Evolutionary conservation across 2,888 invertebrate species (phyloP).

Genomic region (Steinernema scapterisci): DNA sequence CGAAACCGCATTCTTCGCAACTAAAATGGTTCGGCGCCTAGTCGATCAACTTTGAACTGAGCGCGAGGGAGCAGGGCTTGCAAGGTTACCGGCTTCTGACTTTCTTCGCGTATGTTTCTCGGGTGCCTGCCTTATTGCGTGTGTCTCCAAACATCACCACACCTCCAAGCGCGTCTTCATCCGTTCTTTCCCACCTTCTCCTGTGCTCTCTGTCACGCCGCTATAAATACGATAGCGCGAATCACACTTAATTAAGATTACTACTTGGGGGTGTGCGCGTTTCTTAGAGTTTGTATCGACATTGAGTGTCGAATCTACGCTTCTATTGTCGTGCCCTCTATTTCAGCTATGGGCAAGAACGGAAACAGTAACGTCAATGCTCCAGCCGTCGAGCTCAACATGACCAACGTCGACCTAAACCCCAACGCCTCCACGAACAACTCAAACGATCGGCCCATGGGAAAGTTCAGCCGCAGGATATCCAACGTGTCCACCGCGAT

Average conservation of each 20-base stretch:
- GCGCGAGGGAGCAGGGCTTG: constrained; percentile 1
- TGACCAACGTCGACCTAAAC: constrained; percentile 30
- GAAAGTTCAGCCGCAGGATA: constrained; percentile 24
- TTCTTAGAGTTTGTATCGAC: constrained; percentile 3
- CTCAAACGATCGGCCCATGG: not conserved
- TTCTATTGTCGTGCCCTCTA: not conserved
- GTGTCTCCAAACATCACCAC: constrained; percentile 29
- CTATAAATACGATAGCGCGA: constrained; percentile 29
- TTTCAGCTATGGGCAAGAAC: constrained; percentile 26
- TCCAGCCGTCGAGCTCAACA: constrained; percentile 24
- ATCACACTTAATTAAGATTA: constrained; percentile 30
- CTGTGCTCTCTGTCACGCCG: constrained; percentile 26
- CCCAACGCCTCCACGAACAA: constrained; percentile 24
- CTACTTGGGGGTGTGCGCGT: constrained; percentile 1
- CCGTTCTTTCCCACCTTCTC: constrained; percentile 31
- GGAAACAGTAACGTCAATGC: constrained; percentile 30
- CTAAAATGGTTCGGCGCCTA: constrained; percentile 7
- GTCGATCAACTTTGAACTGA: constrained; percentile 28
- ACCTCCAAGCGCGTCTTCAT: constrained; percentile 32
- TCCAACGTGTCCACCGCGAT: constrained; percentile 29
- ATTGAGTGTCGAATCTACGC: not conserved
- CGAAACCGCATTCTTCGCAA: constrained; percentile 8
- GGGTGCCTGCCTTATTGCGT: constrained; percentile 13
- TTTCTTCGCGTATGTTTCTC: constrained; percentile 25
- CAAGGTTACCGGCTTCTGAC: constrained; percentile 31